Base-by-base conservation (phyloP, 2,888 invertebrate species). In the Spicauda simplicius region DNA sequence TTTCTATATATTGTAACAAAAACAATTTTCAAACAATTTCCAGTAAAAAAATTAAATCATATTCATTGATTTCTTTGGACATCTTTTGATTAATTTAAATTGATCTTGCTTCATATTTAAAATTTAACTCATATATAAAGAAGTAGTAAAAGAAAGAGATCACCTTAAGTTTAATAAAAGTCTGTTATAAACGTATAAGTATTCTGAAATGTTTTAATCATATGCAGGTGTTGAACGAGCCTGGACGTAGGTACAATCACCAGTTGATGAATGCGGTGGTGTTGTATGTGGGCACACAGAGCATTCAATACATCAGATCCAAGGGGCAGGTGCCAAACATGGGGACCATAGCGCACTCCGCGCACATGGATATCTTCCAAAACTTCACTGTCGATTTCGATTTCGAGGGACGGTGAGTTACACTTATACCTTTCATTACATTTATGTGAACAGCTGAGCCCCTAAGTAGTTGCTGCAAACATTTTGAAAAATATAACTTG, bases 351-450 rank as follows among this genome's bases (percentile, higher is more conserved):
- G 98, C 98, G 0, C 99, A 99, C 86, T 98, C 99, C 41, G 97
- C 99, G 0, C 99, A 99, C 87, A 99, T 99, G 99, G 99, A 99
- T 87, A 99, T 99, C 76, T 99, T 99, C 95, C 99, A 99, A 93
- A 99, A 99, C 93, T 95, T 99, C 76, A 99, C 99, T 0, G 99
- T 99, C 0, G 99, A 99, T 89, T 95, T 99, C 72, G 99, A 99
- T 87, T 99, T 97, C 12, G 99, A 99, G 93, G 99, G 99, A 87
- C 88, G 94, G 90, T 89, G 68, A 81, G 89, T 3, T 14, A 14
- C 0, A 41, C 1, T 41, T 41, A 4, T 41, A 41, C 12, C 3
- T 14, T 14, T 33, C 8, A 10, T 33, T 33, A 6, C 33, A 1
- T 33, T 33, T 33, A 3, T n/a, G n/a, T n/a, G n/a, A n/a, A n/a